Evolutionary conservation across 2,113 vertebrate species (phyloP).

Genomic region (Polypterus senegalus): DNA sequence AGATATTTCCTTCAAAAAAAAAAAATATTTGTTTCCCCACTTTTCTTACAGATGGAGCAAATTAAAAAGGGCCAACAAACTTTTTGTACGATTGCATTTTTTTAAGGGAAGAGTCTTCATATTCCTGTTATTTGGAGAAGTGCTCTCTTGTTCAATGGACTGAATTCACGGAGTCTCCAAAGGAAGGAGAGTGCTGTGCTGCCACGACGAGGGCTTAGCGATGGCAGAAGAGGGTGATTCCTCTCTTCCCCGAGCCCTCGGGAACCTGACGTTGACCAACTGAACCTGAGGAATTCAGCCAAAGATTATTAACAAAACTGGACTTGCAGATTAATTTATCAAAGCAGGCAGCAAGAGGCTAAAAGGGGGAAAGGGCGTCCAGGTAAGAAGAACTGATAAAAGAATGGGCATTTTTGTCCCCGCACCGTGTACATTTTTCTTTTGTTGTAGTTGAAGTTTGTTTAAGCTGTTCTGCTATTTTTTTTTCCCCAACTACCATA

Average conservation of each 20-base stretch:
- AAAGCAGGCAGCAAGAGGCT: slow-evolving; percentile 85
- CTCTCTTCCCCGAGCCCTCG: slow-evolving; percentile 45
- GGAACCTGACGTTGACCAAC: slow-evolving; percentile 38
- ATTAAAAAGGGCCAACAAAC: slow-evolving; percentile 92
- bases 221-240: slow-evolving; percentile 39
- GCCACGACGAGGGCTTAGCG: slow-evolving; percentile 30
- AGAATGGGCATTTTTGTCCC: too few relatives aligned
- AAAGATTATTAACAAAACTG: slow-evolving; percentile 95
- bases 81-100: slow-evolving; percentile 97
- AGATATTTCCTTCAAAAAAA: too few relatives aligned
- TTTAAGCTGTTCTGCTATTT: too few relatives aligned
- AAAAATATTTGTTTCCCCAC: slow-evolving; percentile 5
- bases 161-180: slow-evolving; percentile 80
- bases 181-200: slow-evolving; percentile 50
- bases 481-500: too few relatives aligned
- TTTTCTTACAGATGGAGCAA: slow-evolving; percentile 84
- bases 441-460: too few relatives aligned
- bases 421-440: too few relatives aligned
- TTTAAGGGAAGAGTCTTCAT: slow-evolving; percentile 79
- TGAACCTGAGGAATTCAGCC: slow-evolving; percentile 79
- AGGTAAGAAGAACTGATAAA: too few relatives aligned
- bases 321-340: slow-evolving; percentile 95
- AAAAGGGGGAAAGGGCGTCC: slow-evolving; percentile 68
- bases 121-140: slow-evolving; percentile 78
- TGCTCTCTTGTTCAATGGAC: slow-evolving; percentile 79